These are phyloP conservation scores for Halocynthia aurantium DNA, from an alignment of 23 tunicate genomes.

Conservation along the genomic window DNA sequence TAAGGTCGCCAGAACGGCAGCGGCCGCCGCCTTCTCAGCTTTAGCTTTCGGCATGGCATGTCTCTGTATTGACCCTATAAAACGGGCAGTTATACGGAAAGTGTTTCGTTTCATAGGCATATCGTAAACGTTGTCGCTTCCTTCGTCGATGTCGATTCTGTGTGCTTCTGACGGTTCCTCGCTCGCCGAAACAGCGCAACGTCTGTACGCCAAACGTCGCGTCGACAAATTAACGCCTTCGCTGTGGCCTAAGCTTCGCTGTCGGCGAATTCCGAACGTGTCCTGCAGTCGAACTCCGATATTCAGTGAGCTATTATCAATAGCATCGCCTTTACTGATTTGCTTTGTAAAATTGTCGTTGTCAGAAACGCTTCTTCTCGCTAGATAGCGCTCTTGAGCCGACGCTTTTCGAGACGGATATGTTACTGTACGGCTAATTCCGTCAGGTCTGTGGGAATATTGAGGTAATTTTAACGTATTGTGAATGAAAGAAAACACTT, in stretches of 20 bases:
- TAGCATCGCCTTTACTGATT: no score
- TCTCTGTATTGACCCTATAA: slow-evolving; percentile 81
- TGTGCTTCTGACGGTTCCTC: slow-evolving; percentile 24
- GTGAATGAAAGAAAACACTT: not conserved
- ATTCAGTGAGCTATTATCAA: no score
- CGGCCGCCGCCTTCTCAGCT: slow-evolving; percentile 61
- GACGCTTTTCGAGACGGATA: not conserved
- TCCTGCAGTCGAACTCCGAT: not conserved
- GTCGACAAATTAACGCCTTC: not conserved
- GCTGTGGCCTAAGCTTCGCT: slow-evolving; percentile 1
- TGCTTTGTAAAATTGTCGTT: no score
- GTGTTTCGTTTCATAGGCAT: slow-evolving; percentile 77
- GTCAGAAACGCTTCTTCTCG: not conserved
- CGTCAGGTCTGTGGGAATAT: no score
- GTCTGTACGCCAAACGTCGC: slow-evolving; percentile 35
- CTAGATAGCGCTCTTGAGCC: not conserved
- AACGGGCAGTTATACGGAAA: slow-evolving; percentile 60
- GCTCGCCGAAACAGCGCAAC: slow-evolving; percentile 63
- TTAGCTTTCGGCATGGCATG: slow-evolving; percentile 52
- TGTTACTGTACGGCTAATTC: not conserved
- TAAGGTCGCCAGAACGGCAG: slow-evolving; percentile 73
- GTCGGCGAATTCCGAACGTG: slow-evolving; percentile 2
- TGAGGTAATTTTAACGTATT: not conserved
- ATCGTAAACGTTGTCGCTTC: slow-evolving; percentile 14
- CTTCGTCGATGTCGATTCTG: slow-evolving; percentile 8